Evolutionary conservation across 2,113 vertebrate genomes (phyloP).

Genomic region (Vimba vimba): DNA sequence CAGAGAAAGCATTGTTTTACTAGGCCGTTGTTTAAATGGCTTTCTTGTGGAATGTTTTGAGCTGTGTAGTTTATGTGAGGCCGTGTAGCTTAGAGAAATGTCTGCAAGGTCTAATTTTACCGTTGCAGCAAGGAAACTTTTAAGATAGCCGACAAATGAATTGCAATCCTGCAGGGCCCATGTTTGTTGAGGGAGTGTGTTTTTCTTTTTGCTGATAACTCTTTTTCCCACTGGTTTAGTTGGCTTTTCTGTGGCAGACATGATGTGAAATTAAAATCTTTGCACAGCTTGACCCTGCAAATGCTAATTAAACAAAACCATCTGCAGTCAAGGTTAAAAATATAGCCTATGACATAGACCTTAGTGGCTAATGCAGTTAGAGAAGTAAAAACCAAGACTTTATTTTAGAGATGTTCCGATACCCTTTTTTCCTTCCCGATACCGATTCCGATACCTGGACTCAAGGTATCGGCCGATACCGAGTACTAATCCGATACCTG

Average conservation of each 20-base stretch:
- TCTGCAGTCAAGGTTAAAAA: neutral
- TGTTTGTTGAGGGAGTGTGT: neutral
- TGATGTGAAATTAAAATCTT: constrained; percentile 7
- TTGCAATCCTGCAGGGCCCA: neutral
- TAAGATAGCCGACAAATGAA: neutral
- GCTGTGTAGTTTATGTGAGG: neutral
- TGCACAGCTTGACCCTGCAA: neutral
- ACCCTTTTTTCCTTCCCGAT: too few species aligned
- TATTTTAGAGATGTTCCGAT: too few species aligned
- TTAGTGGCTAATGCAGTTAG: neutral
- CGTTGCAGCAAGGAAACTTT: neutral
- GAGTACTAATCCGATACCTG: too few species aligned
- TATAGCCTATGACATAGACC: too few species aligned
- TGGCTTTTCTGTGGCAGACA: neutral
- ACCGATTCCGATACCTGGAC: too few species aligned
- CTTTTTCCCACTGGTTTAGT: neutral
- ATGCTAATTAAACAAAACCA: neutral
- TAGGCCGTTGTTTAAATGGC: neutral
- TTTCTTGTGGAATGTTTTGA: constrained; percentile 19
- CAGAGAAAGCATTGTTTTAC: neutral
- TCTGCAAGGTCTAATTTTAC: constrained; percentile 7
- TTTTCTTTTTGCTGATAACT: neutral
- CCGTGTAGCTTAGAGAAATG: neutral
- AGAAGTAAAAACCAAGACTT: neutral
- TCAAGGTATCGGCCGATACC: too few species aligned